Evolutionary conservation across 2,797 vertebrate species (phyloP).

Genomic region (Dendrocincla fuliginosa): DNA sequence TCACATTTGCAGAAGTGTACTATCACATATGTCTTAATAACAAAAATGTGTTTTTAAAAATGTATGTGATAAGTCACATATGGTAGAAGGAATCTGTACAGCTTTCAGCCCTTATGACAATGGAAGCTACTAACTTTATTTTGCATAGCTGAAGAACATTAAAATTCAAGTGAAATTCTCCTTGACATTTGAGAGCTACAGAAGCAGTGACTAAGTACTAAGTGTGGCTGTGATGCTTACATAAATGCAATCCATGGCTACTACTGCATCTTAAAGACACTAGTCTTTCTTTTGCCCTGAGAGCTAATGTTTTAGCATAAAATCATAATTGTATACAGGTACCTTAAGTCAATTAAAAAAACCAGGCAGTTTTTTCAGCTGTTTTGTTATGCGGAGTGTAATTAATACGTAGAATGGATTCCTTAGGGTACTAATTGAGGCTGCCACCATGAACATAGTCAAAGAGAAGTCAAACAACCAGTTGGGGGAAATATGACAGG

Average conservation of each 20-base stretch:
- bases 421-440: slow-evolving; percentile 53
- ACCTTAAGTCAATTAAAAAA: slow-evolving; percentile 36
- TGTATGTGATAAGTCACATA: slow-evolving; percentile 77
- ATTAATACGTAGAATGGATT: slow-evolving; percentile 61
- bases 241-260: slow-evolving; percentile 10
- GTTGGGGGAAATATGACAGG: slow-evolving; percentile 34
- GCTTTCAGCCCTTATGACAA: slow-evolving; percentile 72
- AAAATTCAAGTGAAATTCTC: slow-evolving; percentile 69
- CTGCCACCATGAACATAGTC: slow-evolving; percentile 49
- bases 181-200: slow-evolving; percentile 59
- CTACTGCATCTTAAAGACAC: slow-evolving; percentile 11
- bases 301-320: slow-evolving; percentile 27
- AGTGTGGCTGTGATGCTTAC: background rate
- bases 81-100: slow-evolving; percentile 72
- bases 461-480: slow-evolving; percentile 60
- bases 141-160: slow-evolving; percentile 53
- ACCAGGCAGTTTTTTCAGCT: slow-evolving; percentile 44
- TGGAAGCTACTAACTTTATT: slow-evolving; percentile 60
- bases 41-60: slow-evolving; percentile 77
- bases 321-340: slow-evolving; percentile 16
- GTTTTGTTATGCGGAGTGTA: slow-evolving; percentile 50
- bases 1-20: slow-evolving; percentile 75
- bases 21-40: slow-evolving; percentile 81
- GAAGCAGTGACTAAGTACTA: slow-evolving; percentile 17
- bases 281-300: background rate